phyloP scores from a whole-genome alignment of 2,797 vertebrate genomes.

The Acrossocheilus wenchowensis region DNA sequence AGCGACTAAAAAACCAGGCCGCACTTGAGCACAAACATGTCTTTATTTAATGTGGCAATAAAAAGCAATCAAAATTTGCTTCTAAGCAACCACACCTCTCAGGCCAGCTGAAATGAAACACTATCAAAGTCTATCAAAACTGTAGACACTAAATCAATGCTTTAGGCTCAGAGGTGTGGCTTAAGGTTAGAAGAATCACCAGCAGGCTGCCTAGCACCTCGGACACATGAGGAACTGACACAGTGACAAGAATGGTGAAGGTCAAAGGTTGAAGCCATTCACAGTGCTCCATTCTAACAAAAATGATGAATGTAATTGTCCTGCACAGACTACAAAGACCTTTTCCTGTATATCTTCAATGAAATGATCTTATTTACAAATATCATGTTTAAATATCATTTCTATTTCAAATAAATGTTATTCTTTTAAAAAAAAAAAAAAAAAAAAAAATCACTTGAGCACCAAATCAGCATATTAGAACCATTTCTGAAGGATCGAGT shows the following conservation, averaged over 20 bases:
- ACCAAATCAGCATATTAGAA: background rate
- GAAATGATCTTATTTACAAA: background rate
- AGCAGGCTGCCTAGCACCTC: background rate
- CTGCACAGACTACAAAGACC: background rate
- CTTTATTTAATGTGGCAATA: background rate
- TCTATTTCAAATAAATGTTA: background rate
- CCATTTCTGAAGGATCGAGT: background rate
- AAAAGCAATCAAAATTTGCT: background rate
- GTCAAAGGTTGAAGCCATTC: background rate
- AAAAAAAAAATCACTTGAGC: background rate
- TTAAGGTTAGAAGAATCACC: conserved; percentile 15
- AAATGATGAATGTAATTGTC: background rate
- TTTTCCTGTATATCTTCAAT: background rate
- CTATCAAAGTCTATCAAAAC: background rate
- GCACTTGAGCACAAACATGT: background rate
- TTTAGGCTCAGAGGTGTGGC: background rate
- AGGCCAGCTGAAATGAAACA: background rate
- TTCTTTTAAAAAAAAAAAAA: no score
- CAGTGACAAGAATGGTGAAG: background rate
- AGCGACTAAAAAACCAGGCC: background rate
- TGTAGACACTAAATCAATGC: background rate
- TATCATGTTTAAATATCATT: background rate
- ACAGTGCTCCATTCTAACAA: conserved; percentile 2
- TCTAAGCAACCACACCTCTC: conserved; percentile 14
- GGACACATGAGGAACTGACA: background rate